Conservation (phyloP, 2,797 vertebrate genomes). For the Sebastes nivosus region DNA sequence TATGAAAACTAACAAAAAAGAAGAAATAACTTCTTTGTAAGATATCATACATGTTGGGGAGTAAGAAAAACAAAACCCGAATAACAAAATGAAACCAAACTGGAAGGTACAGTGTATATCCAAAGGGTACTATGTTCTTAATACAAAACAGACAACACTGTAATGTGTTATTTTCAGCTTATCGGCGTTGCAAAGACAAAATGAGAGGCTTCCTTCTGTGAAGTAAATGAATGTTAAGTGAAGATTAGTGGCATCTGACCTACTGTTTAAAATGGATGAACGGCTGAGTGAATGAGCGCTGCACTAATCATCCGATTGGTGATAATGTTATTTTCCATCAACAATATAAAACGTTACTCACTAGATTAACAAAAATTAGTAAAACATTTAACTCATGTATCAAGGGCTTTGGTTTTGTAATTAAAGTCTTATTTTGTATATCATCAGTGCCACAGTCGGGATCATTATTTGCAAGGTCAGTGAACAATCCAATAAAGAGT, state of each 20-base stretch:
- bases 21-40: too few relatives aligned
- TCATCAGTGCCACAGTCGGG: conserved; percentile 3
- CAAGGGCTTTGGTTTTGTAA: background rate
- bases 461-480: conserved; percentile 20
- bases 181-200: background rate
- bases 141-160: background rate
- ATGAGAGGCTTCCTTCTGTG: background rate
- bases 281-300: background rate
- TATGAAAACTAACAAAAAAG: too few relatives aligned
- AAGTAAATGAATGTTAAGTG: background rate
- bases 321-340: background rate
- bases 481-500: conserved; percentile 8
- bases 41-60: background rate
- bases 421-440: background rate
- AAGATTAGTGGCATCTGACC: background rate
- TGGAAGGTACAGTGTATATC: background rate
- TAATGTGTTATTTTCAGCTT: background rate
- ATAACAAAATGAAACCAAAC: background rate
- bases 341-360: background rate
- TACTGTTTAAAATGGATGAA: background rate
- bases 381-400: background rate
- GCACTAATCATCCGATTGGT: background rate
- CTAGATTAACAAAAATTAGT: background rate
- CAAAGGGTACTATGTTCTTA: background rate
- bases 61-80: background rate